Conservation (phyloP, 2,888 invertebrate genomes). For the Leistus spinibarbis region DNA sequence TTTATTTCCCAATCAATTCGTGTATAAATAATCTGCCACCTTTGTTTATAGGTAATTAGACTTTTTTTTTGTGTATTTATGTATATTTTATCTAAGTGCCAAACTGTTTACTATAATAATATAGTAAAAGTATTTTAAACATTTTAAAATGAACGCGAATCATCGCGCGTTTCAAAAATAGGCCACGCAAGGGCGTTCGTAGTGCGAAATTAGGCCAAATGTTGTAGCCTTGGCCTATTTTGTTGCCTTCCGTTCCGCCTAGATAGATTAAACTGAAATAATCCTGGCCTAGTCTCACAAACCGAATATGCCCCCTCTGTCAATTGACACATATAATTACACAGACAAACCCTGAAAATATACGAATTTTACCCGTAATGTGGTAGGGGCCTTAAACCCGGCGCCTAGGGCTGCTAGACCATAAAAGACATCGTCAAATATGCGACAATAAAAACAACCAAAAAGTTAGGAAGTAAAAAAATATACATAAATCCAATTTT, state of each 20-base stretch:
- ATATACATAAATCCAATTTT: not conserved
- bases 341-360: too few species aligned
- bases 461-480: conserved; percentile 9
- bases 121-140: not conserved
- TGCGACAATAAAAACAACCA: not conserved
- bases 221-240: not conserved
- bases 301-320: too few species aligned
- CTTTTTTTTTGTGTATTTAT: too few species aligned
- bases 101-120: too few species aligned
- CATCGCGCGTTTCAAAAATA: not conserved
- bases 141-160: not conserved
- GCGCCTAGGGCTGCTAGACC: not conserved
- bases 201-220: not conserved
- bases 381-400: not conserved
- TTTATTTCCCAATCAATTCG: too few species aligned
- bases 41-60: too few species aligned
- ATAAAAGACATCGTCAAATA: not conserved
- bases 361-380: too few species aligned
- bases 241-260: not conserved
- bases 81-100: too few species aligned
- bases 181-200: not conserved
- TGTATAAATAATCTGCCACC: too few species aligned
- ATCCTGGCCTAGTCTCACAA: not conserved
- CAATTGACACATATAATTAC: too few species aligned
- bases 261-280: not conserved